Evolutionary conservation across 2,797 vertebrate genomes (phyloP), one percentile per base, ranked within the genome.

Genomic region (Hoplostethus atlanticus): DNA sequence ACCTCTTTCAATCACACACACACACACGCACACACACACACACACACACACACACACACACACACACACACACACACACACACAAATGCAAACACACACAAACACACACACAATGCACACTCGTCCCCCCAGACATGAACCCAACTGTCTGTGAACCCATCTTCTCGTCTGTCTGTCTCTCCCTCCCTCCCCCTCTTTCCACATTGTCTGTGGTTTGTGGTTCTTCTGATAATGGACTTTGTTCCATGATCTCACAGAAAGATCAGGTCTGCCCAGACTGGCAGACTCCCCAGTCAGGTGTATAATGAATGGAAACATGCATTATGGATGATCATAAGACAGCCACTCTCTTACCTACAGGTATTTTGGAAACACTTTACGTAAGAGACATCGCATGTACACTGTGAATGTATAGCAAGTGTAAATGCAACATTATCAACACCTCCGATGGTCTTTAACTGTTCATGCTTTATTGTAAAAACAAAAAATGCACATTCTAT

Each of bases 161-260:
- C 11, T 12, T 6, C 12, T 9, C 1, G 9, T 53, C n/a, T 52
- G 6, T 21, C 48, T 51, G n/a, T 21, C 48, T 51, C 48, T 51
- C 48, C 17, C 48, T 51, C 48, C 51, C 16, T 55, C 67, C 36
- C 51, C 12, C 51, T 52, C 51, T 17, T 64, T 59, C 30, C 79
- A 52, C 58, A 52, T 17, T 25, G 38, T 56, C 42, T 1, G n/a
- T 64, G 31, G 38, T 62, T 71, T 69, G 68, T 64, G 30, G 16
- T 65, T 73, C 31, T 71, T 63, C 66, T 34, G 53, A 54, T 80
- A 73, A 79, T 79, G 64, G 68, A 69, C 21, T 36, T 36, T 36
- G 34, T 36, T 36, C 6, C 34, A 36, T 36, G 34, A 8, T 36
- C 34, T 51, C 68, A 53, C 17, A 73, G 50, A 66, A 55, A 72